Base-by-base conservation (phyloP, 2,797 vertebrate genomes). In the Prunella strophiata region DNA sequence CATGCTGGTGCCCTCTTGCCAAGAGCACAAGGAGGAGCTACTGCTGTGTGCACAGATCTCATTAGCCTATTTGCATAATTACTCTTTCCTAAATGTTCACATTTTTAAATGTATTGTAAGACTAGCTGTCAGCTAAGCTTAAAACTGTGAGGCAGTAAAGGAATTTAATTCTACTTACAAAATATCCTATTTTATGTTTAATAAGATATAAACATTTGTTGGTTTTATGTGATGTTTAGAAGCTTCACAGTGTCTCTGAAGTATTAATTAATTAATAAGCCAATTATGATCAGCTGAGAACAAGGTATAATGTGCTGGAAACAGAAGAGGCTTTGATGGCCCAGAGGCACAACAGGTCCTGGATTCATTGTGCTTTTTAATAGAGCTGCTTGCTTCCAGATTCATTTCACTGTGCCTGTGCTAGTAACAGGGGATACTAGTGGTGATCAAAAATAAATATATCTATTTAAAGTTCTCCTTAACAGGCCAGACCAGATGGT, bases 181-280 rank as follows among this genome's bases (percentile, higher is more conserved):
- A 88, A 75, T 48, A 89, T 73, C 81, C 75, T 85, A 30, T 85
- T 89, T 58, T 91, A 54, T 4, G 1, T 79, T 92, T 87, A 93
- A 82, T 62, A 79, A 74, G 89, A 87, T 91, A 87, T 62, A 78
- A 91, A 70, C 51, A 48, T 85, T 92, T 85, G 59, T 67, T 82
- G 29, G 63, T 4, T 92, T 94, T 63, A 48, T 52, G 66, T 42
- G 75, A 57, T 52, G 18, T 45, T 93, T 85, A 89, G 68, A 57
- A 80, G 85, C 77, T 93, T 88, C 57, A 66, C 0, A 0, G 65
- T 80, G 70, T 74, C 88, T 92, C 72, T 91, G 40, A 83, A 88
- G 75, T 63, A 87, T 83, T 83, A 82, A 68, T 72, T 89, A 92
- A 94, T 92, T 93, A 91, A 92, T 91, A 85, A 91, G 68, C 78